Base-by-base conservation (phyloP, 2,113 vertebrate species). In the Coreoperca whiteheadi region DNA sequence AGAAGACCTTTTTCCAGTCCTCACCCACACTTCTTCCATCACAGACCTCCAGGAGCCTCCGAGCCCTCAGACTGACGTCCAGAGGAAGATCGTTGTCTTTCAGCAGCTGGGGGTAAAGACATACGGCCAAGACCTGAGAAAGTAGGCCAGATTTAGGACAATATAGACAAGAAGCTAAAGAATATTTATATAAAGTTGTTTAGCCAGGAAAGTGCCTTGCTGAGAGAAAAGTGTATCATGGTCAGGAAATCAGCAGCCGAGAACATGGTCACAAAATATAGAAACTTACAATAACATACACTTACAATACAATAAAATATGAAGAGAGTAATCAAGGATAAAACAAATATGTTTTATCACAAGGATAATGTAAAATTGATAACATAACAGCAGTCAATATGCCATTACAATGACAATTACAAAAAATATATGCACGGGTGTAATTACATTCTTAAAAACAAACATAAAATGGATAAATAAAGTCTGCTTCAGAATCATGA, bases 21-120 rank as follows among this genome's bases (percentile, higher is more conserved):
- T 88, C 72, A 94, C 94, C 94, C 12, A 94, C 48, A 74, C 93
- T 95, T 28, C 67, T 74, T 69, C 94, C 94, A 28, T 88, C 88
- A 64, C 93, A 94, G 34, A 64, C 79, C 43, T 79, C 60, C 37
- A 95, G 83, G 37, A 95, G 69, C 46, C 41, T 84, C 87, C 77
- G 85, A 73, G 92, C 93, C 65, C 94, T 91, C 56, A 59, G 71
- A 20, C 76, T 69, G 41, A 90, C 92, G 21, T 95, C 94, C 70
- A 51, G 28, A 64, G 92, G 84, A 59, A 95, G 57, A 43, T 5
- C 23, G 4, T 54, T 56, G 25, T 80, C 48, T 5, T 74, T 32
- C 25, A 94, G 81, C 51, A 95, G 88, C 63, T 92, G 64, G 48
- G 94, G 94, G 66, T 89, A 83, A 23, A 93, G 61, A 81, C 94